Evolutionary conservation across 2,113 vertebrate genomes (phyloP), one percentile per base, ranked within the genome.

Genomic region (Psittacus erithacus): DNA sequence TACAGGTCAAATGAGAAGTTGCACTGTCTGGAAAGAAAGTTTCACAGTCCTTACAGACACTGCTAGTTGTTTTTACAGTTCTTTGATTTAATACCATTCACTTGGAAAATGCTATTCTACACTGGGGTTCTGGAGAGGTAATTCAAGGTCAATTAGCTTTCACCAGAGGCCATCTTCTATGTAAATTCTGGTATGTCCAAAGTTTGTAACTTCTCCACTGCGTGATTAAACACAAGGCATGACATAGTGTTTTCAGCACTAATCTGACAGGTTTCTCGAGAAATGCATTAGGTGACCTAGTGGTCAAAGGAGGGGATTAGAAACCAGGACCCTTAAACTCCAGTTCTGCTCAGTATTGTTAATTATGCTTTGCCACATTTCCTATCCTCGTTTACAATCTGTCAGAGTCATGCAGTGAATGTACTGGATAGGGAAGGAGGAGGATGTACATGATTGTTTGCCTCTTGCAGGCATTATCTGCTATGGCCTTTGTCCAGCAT

Each of bases 1-100:
- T 55, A 83, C 85, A 84, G 93, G 92, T 92, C 95, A 96, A 81
- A 90, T 25, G 55, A 83, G 95, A 96, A 94, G 82, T 88, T 92
- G 60, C 13, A 47, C 33, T 68, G 75, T 59, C 82, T 92, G 90
- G 64, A 64, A 95, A 92, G 71, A 88, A 88, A 77, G 82, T 94
- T 93, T 44, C 90, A 31, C 60, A 88, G 35, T 57, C 86, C 85
- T 88, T 77, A 55, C 64, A 94, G 84, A 80, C 46, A 75, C 28
- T 27, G 28, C 53, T 59, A 24, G 11, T 90, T 81, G 49, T 31
- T 92, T 73, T 43, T 44, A 43, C 68, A 88, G 38, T 35, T 62
- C 81, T 94, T 86, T 90, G 79, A 88, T 81, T 92, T 93, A 23
- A 71, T 50, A 25, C 49, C 1, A 0, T 25, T 95, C 59, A 20